Base-by-base conservation (phyloP, 2,113 vertebrate genomes). In the Poeciliopsis retropinna region DNA sequence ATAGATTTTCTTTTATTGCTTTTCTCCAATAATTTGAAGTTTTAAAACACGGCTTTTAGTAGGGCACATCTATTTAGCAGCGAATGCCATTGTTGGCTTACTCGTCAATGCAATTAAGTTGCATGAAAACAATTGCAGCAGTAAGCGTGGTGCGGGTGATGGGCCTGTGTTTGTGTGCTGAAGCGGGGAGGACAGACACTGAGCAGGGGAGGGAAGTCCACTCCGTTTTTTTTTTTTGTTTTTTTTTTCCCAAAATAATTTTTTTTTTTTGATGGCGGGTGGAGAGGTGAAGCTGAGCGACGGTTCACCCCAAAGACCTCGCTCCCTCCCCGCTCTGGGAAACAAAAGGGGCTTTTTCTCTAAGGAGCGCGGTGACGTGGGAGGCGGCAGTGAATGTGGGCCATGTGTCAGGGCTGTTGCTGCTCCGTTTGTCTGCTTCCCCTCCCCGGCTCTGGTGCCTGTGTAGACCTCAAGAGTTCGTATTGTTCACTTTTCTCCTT, bases 361-460 rank as follows among this genome's bases (percentile, higher is more conserved):
- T 73, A 79, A 88, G 86, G 87, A 90, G 86, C 86, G 80, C 74
- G 62, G 87, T 92, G 90, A 92, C 84, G 87, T 89, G 85, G 83
- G 92, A 91, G 91, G 91, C 75, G 85, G 84, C 84, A 86, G 88
- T 89, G 88, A 92, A 93, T 92, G 89, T 90, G 90, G 90, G 89
- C 86, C 92, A 92, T 92, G 92, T 92, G 91, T 91, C 90, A 90
- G 88, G 70, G 69, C 88, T 89, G 78, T 80, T 87, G 87, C 84
- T 78, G 75, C 86, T 80, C 77, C 64, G 63, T 82, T 86, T 82
- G 75, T 85, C 82, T 90, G 77, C 73, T 75, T 73, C 78, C 84
- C 78, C 87, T 77, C 85, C 64, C 74, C 70, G 34, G 17, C 78
- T 65, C 76, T 76, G 51, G 39, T 72, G 69, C 68, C 63, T 79